phyloP scores from a whole-genome alignment of 2,113 vertebrate species.

The Ancistrus triradiatus region DNA sequence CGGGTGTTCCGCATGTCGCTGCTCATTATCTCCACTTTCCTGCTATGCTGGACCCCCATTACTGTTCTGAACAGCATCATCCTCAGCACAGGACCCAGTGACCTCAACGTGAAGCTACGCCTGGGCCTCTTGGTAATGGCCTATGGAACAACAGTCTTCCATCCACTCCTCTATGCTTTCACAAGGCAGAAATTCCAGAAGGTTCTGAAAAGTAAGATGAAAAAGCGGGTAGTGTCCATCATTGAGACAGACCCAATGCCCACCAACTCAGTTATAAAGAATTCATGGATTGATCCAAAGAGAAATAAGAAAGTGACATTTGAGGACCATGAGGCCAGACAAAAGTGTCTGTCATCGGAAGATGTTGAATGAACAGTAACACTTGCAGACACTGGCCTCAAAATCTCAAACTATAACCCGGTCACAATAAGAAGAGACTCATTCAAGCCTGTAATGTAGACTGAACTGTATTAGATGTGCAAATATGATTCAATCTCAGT shows the following conservation, averaged over 20 bases:
- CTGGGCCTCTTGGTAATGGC: slow-evolving; percentile 94
- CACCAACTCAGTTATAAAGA: slow-evolving; percentile 88
- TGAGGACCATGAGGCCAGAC: slow-evolving; percentile 81
- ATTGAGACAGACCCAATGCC: slow-evolving; percentile 88
- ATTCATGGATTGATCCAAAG: slow-evolving; percentile 91
- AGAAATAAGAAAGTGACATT: slow-evolving; percentile 87
- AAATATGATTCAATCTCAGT: slow-evolving; percentile 62
- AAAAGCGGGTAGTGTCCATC: slow-evolving; percentile 91
- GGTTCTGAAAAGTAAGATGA: slow-evolving; percentile 95
- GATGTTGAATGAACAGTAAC: slow-evolving; percentile 47
- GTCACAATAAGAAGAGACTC: slow-evolving; percentile 57
- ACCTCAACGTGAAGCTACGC: slow-evolving; percentile 83
- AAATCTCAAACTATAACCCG: slow-evolving; percentile 28
- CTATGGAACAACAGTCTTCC: slow-evolving; percentile 94
- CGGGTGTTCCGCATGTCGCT: slow-evolving; percentile 93
- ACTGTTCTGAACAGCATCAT: slow-evolving; percentile 91
- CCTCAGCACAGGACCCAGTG: slow-evolving; percentile 86
- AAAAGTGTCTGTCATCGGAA: slow-evolving; percentile 84
- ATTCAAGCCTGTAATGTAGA: slow-evolving; percentile 59
- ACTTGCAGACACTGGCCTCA: slow-evolving; percentile 13
- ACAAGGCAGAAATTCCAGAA: slow-evolving; percentile 96
- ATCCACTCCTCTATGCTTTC: slow-evolving; percentile 93
- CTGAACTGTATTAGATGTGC: slow-evolving; percentile 49
- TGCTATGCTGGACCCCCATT: slow-evolving; percentile 96
- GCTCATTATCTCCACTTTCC: slow-evolving; percentile 92